Evolutionary conservation across 2,888 invertebrate genomes (phyloP), one percentile per base, ranked within the genome.

Genomic region (Cheilosia impressa): DNA sequence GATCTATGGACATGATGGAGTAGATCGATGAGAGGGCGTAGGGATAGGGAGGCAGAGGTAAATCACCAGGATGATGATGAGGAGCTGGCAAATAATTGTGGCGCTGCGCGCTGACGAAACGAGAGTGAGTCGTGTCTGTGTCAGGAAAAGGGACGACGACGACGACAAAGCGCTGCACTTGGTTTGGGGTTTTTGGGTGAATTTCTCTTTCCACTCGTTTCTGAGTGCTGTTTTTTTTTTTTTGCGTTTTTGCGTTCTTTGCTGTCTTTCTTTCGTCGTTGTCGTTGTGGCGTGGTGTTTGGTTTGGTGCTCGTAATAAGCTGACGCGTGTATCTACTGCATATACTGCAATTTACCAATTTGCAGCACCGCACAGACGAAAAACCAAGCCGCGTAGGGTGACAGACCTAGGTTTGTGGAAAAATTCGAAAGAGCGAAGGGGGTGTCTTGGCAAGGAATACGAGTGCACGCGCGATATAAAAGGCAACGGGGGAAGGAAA

Each of bases 161-260:
- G 55, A 80, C 65, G 63, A 60, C 62, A 73, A 43, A 34, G 57
- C 47, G 53, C 17, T 76, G 66, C 66, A 66, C 63, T 53, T 73
- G 83, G 84, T 85, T 85, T 80, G 85, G 79, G 85, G 80, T 80
- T 80, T 85, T 85, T 85, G 85, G 85, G 85, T 85, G 80, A 85
- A 85, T 85, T 77, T 80, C 71, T 76, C 68, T 83, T 73, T 78
- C 78, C 78, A 34, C 58, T n/a, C 15, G 34, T 38, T 60, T 65
- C 24, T 27, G 66, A 69, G 17, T 75, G 55, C 38, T 47, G 38
- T 52, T 47, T 71, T 43, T 38, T 24, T 19, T 62, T 43, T 65
- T 41, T n/a, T n/a, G n/a, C n/a, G n/a, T n/a, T n/a, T n/a, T n/a
- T 31, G 13, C 38, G 1, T 13, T 38, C 38, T 38, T 4, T 38